A percentile compares a stretch with the other conserved stretches of the same genome.
Conservation (phyloP, 2,888 invertebrate genomes). For the Strigamia maritima region DNA sequence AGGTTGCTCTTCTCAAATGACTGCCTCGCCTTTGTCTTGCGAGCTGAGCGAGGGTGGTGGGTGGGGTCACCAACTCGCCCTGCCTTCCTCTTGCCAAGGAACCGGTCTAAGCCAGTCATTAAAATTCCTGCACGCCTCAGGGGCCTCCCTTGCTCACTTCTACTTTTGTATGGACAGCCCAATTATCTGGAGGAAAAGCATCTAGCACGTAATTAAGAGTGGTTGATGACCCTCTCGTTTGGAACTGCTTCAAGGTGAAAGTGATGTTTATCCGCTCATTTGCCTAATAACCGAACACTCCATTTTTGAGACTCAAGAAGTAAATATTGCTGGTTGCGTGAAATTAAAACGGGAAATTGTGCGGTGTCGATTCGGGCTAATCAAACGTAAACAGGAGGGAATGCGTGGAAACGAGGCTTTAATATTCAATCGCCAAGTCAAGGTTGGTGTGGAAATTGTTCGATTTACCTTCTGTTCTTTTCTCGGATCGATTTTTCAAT, state of each 20-base stretch:
- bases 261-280: constrained; percentile 4
- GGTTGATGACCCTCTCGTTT: constrained; percentile 2
- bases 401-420: neutral
- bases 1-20: constrained; percentile 29
- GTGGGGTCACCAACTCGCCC: constrained; percentile 27
- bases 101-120: constrained; percentile 27
- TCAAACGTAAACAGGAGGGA: neutral
- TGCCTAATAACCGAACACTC: neutral
- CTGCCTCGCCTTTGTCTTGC: constrained; percentile 17
- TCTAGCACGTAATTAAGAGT: constrained; percentile 25
- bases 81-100: constrained; percentile 12
- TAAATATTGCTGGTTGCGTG: neutral
- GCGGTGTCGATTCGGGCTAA: neutral
- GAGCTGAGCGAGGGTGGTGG: constrained; percentile 2
- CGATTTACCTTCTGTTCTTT: constrained; percentile 10
- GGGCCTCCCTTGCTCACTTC: constrained; percentile 20
- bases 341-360: neutral
- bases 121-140: constrained; percentile 27
- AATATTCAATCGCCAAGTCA: neutral
- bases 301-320: neutral
- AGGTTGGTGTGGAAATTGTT: neutral
- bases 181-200: constrained; percentile 26
- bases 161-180: constrained; percentile 28
- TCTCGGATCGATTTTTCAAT: constrained; percentile 20
- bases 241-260: neutral